These are phyloP conservation scores for Nematopogon swammerdamellus DNA, from an alignment of 2,888 invertebrate genomes.

Conservation along the genomic window DNA sequence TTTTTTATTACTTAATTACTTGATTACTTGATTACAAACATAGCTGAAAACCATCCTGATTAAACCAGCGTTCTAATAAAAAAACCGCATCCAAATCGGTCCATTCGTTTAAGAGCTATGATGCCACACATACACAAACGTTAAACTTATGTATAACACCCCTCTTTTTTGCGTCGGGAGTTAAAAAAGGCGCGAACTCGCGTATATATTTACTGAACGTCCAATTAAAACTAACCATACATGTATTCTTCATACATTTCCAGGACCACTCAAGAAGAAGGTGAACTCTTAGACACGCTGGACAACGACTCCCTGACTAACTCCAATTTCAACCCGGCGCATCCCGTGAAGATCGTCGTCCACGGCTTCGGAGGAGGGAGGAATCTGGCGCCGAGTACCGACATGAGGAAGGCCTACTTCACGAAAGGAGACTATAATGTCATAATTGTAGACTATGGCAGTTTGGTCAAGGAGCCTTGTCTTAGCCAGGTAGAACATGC, in stretches of 20 bases:
- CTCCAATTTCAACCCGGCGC: conserved; percentile 72
- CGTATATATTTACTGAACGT: too few relatives aligned
- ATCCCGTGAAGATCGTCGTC: conserved; percentile 84
- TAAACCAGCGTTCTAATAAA: too few relatives aligned
- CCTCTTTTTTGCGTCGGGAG: too few relatives aligned
- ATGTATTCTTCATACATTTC: conserved; percentile 11
- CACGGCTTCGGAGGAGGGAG: conserved; percentile 90
- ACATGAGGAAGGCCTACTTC: conserved; percentile 81
- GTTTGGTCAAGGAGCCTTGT: conserved; percentile 78
- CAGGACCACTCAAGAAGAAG: conserved; percentile 72
- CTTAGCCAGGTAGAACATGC: conserved; percentile 65
- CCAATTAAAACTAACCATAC: not conserved
- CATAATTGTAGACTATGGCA: conserved; percentile 81
- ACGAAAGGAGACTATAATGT: conserved; percentile 78
- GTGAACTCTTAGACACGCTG: conserved; percentile 68
- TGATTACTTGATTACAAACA: too few relatives aligned
- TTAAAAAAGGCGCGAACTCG: too few relatives aligned
- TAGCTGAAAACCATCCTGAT: too few relatives aligned
- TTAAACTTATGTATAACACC: too few relatives aligned
- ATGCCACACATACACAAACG: too few relatives aligned
- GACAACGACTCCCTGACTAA: conserved; percentile 67
- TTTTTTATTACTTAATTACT: too few relatives aligned
- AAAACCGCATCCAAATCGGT: too few relatives aligned
- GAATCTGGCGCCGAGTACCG: conserved; percentile 78
- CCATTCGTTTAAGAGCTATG: too few relatives aligned